Percentiles rank a stretch among this genome's conserved stretches.
Conservation (phyloP, 2,113 vertebrate genomes). For the Lanius ludovicianus region DNA sequence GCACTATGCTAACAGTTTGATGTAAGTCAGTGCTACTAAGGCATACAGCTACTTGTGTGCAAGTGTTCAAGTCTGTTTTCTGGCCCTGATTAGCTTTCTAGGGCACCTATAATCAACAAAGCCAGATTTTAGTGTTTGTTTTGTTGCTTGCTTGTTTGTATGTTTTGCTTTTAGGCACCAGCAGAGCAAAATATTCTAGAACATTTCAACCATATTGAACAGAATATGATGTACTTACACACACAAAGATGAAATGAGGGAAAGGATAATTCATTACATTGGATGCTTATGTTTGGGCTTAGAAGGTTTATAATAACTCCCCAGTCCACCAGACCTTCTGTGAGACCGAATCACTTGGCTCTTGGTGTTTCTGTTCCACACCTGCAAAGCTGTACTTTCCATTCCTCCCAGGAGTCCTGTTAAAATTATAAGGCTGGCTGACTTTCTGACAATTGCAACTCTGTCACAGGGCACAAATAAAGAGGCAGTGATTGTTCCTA, state of each 20-base stretch:
- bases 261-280: background rate
- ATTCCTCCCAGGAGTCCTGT: background rate
- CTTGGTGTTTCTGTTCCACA: background rate
- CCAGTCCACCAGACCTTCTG: background rate
- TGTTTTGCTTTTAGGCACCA: background rate
- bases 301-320: background rate
- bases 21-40: background rate
- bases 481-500: background rate
- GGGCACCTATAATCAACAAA: background rate
- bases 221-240: background rate
- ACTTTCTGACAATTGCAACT: background rate
- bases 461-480: background rate
- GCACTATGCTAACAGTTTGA: background rate
- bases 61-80: background rate
- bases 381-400: background rate
- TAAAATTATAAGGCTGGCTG: slow-evolving; percentile 15
- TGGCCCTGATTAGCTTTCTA: background rate
- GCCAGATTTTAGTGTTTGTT: background rate
- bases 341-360: background rate
- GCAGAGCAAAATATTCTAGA: background rate
- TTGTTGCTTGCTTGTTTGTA: background rate
- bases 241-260: background rate
- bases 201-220: background rate
- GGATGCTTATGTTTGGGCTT: background rate
- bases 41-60: background rate